Percentiles rank a stretch among this genome's conserved stretches.
These are phyloP conservation scores for Siniperca chuatsi DNA, from an alignment of 2,113 vertebrate species.

Conservation along the genomic window DNA sequence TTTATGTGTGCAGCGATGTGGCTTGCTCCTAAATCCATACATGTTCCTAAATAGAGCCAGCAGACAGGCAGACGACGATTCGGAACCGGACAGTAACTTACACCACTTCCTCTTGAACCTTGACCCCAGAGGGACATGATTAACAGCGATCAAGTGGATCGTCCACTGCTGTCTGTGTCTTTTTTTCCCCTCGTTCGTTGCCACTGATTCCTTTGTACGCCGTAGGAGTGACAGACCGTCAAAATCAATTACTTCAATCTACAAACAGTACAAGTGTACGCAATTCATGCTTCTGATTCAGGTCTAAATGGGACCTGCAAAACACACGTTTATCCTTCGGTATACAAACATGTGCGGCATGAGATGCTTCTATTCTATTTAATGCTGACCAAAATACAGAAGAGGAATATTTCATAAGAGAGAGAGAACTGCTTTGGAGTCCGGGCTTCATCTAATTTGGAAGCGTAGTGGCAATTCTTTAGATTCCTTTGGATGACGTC, in stretches of 20 bases:
- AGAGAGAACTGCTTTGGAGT: neutral
- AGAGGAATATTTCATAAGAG: slow-evolving; percentile 32
- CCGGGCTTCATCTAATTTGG: slow-evolving; percentile 29
- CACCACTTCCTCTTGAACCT: slow-evolving; percentile 73
- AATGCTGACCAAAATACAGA: neutral
- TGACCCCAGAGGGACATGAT: slow-evolving; percentile 55
- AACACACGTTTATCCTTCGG: slow-evolving; percentile 6
- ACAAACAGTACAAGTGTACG: neutral
- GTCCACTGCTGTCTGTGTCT: neutral
- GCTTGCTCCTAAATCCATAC: slow-evolving; percentile 51
- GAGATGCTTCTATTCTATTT: slow-evolving; percentile 22
- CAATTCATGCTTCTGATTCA: neutral
- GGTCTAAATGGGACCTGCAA: slow-evolving; percentile 24
- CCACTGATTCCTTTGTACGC: neutral
- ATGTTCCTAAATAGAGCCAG: slow-evolving; percentile 71
- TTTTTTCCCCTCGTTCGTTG: neutral
- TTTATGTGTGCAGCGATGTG: slow-evolving; percentile 24
- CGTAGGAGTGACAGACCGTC: neutral
- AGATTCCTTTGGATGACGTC: slow-evolving; percentile 44
- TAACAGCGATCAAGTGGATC: slow-evolving; percentile 46
- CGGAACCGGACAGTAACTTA: slow-evolving; percentile 70
- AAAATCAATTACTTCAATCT: neutral
- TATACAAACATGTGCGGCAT: slow-evolving; percentile 24
- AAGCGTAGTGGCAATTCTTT: slow-evolving; percentile 21
- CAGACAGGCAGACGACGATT: slow-evolving; percentile 72